Conservation (phyloP, 2,113 vertebrate species). For the Nycticebus coucang region DNA sequence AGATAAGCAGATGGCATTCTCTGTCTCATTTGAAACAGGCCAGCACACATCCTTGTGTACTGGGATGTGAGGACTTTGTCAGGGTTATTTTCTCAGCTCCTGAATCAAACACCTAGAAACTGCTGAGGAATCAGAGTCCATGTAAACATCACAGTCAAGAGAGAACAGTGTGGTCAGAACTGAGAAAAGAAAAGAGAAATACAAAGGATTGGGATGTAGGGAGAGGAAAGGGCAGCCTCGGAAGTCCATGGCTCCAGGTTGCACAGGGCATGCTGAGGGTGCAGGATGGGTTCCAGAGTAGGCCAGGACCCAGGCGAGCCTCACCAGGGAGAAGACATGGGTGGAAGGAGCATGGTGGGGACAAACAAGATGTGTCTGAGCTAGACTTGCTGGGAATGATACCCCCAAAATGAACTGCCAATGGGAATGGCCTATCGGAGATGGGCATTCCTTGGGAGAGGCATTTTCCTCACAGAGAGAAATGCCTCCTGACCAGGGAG, state of each 20-base stretch:
- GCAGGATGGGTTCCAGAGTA: too few species aligned
- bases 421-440: not conserved
- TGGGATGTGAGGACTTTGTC: not conserved
- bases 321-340: fast-evolving
- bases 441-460: not conserved
- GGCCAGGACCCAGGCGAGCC: too few species aligned
- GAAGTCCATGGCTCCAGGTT: too few species aligned
- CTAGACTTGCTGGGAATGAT: not conserved
- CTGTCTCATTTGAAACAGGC: not conserved
- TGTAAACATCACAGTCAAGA: not conserved
- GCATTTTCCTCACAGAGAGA: not conserved
- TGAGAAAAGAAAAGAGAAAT: not conserved
- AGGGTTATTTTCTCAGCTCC: not conserved
- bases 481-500: fast-evolving
- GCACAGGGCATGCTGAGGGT: fast-evolving
- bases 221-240: not conserved
- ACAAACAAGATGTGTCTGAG: fast-evolving
- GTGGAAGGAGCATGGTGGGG: fast-evolving
- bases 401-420: fast-evolving
- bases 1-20: fast-evolving
- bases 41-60: not conserved
- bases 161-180: not conserved
- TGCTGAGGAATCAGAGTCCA: not conserved
- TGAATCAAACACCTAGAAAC: not conserved
- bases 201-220: too few species aligned